Evolutionary conservation across 1,140 invertebrate species (phyloP).

Genomic region (Zaprionus africanus): DNA sequence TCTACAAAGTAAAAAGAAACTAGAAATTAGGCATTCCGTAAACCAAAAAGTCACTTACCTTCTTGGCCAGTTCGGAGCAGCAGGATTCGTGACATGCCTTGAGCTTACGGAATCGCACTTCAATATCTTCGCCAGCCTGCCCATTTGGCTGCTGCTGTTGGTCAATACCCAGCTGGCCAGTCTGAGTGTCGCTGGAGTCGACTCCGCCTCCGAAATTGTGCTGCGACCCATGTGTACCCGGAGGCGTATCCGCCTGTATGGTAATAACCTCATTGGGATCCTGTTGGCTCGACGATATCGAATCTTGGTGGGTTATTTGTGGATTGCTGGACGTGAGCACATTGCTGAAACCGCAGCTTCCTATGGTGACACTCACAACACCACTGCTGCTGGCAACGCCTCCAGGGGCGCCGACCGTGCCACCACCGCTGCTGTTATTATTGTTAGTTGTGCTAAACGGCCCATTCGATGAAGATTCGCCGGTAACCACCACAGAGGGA

Average conservation of each 20-base stretch:
- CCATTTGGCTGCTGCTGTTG: conserved; percentile 62
- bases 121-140: conserved; percentile 62
- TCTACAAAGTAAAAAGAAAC: conserved; percentile 85
- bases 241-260: conserved; percentile 79
- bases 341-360: conserved; percentile 79
- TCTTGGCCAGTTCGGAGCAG: conserved; percentile 89
- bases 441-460: conserved; percentile 78
- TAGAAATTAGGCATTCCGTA: too few relatives aligned
- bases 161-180: conserved; percentile 47
- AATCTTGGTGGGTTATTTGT: conserved; percentile 86
- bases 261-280: conserved; percentile 84
- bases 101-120: conserved; percentile 67
- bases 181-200: conserved; percentile 60
- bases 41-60: conserved; percentile 84
- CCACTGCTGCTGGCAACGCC: conserved; percentile 42
- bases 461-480: conserved; percentile 86
- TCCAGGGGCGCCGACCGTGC: conserved; percentile 5
- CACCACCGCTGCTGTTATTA: conserved; percentile 31
- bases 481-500: conserved; percentile 89
- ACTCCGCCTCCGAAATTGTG: conserved; percentile 53
- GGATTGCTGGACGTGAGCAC: conserved; percentile 82
- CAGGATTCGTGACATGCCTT: conserved; percentile 87
- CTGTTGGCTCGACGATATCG: conserved; percentile 86
- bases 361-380: conserved; percentile 27
- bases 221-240: conserved; percentile 59